phyloP scores from a whole-genome alignment of 2,113 vertebrate species.

The Trochalopteron elliotii region DNA sequence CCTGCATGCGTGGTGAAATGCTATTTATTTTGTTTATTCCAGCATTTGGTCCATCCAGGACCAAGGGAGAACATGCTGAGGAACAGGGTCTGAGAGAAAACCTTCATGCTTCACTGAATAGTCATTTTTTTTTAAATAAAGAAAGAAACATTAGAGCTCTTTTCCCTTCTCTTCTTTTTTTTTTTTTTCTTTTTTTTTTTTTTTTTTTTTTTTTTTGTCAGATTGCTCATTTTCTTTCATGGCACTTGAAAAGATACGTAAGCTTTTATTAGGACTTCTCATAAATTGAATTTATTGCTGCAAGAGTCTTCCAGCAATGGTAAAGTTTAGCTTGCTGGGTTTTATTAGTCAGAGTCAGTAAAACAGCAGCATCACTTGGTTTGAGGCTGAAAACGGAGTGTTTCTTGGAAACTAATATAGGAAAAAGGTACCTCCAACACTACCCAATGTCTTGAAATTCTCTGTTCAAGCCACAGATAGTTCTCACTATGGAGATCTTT shows the following conservation, averaged over 20 bases:
- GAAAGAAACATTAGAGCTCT: background rate
- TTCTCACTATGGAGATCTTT: conserved; percentile 69
- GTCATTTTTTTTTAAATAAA: background rate
- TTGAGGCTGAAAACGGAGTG: background rate
- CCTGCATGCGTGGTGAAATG: background rate
- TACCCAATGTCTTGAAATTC: conserved; percentile 27
- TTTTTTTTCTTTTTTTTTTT: background rate
- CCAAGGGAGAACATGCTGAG: background rate
- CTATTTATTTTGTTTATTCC: conserved; percentile 24
- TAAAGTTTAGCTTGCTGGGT: conserved; percentile 34
- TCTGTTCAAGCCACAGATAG: conserved; percentile 48
- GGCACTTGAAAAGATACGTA: conserved; percentile 39
- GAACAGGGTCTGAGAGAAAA: background rate
- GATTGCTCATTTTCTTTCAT: background rate
- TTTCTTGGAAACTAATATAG: conserved; percentile 55
- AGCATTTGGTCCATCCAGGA: background rate
- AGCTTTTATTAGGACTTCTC: conserved; percentile 42
- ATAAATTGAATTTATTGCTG: conserved; percentile 51
- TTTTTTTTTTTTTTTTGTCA: background rate
- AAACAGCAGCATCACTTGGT: conserved; percentile 27
- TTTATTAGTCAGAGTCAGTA: conserved; percentile 53
- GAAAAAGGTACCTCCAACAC: conserved; percentile 64
- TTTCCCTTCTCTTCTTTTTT: background rate
- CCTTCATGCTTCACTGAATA: background rate
- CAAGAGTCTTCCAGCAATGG: conserved; percentile 32